These are phyloP conservation scores for Ectobius pallidus DNA, from an alignment of 2,888 invertebrate species.

Conservation along the genomic window DNA sequence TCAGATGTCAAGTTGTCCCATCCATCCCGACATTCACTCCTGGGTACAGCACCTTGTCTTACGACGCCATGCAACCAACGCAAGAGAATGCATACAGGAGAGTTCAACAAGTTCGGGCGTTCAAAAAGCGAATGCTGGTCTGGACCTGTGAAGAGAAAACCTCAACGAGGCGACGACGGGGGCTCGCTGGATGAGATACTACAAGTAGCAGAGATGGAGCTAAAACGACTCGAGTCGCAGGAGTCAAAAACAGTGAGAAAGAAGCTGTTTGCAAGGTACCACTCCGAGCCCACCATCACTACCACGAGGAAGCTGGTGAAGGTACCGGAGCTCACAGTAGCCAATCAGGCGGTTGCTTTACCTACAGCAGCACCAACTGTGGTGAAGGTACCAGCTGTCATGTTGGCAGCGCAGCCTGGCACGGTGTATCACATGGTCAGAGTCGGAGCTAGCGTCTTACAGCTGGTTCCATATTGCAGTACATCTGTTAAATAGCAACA, in stretches of 20 bases:
- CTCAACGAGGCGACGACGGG: neutral
- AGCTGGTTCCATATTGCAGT: constrained; percentile 6
- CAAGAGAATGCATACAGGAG: neutral
- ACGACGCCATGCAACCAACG: neutral
- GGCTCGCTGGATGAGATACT: neutral
- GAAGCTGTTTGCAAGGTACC: constrained; percentile 1
- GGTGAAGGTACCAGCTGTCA: neutral
- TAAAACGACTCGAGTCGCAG: neutral
- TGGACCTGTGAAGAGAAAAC: neutral
- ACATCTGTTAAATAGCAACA: neutral
- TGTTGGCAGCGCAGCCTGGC: neutral
- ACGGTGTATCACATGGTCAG: neutral
- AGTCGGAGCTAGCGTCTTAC: neutral
- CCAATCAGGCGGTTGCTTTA: neutral
- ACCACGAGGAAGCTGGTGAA: neutral
- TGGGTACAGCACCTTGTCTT: neutral
- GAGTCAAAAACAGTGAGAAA: neutral
- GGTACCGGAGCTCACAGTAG: neutral
- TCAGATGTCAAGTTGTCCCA: neutral
- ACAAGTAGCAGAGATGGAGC: neutral
- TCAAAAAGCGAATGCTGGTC: neutral
- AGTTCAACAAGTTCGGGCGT: neutral
- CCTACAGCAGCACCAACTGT: neutral
- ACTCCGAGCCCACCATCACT: neutral
- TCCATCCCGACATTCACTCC: neutral